Percentiles rank a stretch among this genome's conserved stretches.
Evolutionary conservation across 2,113 vertebrate species (phyloP).

Genomic region (Nothobranchius kuhntae): DNA sequence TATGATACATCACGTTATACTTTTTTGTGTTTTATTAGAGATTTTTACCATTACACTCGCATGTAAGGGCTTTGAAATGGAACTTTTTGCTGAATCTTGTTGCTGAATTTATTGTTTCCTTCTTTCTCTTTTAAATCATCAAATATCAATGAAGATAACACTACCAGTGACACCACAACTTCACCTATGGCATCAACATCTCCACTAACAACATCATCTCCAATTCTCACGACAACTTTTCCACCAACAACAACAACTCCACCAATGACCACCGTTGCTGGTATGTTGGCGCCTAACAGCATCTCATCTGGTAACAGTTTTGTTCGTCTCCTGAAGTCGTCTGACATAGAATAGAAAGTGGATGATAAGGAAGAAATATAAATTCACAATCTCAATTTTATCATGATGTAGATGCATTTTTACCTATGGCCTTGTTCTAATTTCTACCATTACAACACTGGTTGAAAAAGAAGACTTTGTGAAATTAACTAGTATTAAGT

Average conservation of each 20-base stretch:
- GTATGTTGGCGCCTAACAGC: neutral
- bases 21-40: neutral
- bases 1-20: neutral
- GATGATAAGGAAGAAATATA: neutral
- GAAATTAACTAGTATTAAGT: no score
- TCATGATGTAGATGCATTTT: no score
- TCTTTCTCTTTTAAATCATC: neutral
- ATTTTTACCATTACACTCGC: neutral
- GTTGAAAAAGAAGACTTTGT: no score
- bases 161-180: neutral
- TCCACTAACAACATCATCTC: neutral
- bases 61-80: neutral
- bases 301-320: no score
- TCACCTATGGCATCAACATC: neutral
- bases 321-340: conserved; percentile 44
- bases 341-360: neutral
- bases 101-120: neutral
- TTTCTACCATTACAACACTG: no score
- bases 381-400: no score
- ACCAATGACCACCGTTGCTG: neutral
- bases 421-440: no score
- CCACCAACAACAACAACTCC: neutral
- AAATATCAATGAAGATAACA: no score
- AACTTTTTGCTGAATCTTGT: neutral
- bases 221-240: no score